Base-by-base conservation (phyloP, 2,113 vertebrate species). In the Salvelinus alpinus region DNA sequence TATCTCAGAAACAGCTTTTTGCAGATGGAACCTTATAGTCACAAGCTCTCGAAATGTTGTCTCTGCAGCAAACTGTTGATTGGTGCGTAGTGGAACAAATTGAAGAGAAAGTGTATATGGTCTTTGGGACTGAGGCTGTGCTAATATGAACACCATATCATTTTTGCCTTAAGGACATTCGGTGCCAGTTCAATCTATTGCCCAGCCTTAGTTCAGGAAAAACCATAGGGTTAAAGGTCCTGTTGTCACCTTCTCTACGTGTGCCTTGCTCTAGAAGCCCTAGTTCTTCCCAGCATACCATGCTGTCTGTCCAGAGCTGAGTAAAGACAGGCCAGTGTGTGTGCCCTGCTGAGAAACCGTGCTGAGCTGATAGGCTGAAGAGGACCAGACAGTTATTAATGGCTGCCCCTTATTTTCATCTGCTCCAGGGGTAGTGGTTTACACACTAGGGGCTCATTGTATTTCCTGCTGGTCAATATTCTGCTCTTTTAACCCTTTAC, bases 31-130 rank as follows among this genome's bases (percentile, higher is more conserved):
- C 9, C 9, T 44, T 44, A 44, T 44, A 44, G 38, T 8, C 34
- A 8, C 38, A 8, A 44, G 38, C 38, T 44, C 38, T 44, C 38
- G 71, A 77, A 73, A 79, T 77, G 64, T 77, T 29, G 69, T 69
- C 54, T 70, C 60, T 67, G 29, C 9, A 3, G 54, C 72, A 64
- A 78, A 59, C 71, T 64, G 82, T 78, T 20, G 81, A 60, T 38
- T 54, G 14, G 20, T 57, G 16, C 18, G 1, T 57, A 18, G 16
- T 57, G 54, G 54, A 18, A 57, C 54, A 18, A 20, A 18, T 57
- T 20, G 54, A 57, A 57, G 3, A 67, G 29, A 51, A 67, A 47
- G 25, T 70, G 22, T 67, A 71, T 44, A 44, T 44, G 8, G 38
- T 44, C 38, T 2, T 44, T 44, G 38, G 38, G 9, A 44, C 9